Evolutionary conservation across 2,113 vertebrate species (phyloP).

Genomic region (Silurus meridionalis): DNA sequence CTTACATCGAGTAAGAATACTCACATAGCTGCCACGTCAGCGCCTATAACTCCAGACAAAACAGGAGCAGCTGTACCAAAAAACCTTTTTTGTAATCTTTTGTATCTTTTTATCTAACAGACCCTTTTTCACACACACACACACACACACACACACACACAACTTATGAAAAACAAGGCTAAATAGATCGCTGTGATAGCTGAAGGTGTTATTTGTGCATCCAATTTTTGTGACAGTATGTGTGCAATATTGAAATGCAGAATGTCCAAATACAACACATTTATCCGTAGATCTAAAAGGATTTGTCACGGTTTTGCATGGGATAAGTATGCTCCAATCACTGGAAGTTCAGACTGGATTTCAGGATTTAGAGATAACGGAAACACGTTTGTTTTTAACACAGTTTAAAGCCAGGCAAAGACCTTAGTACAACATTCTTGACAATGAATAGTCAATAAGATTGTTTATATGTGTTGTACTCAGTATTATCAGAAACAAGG

Average conservation of each 20-base stretch:
- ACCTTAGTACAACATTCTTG: background rate
- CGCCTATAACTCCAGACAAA: slow-evolving; percentile 42
- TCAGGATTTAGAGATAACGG: background rate
- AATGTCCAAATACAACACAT: slow-evolving; percentile 17
- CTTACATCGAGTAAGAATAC: slow-evolving; percentile 24
- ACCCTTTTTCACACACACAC: background rate
- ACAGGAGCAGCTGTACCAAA: background rate
- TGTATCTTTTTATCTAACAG: background rate
- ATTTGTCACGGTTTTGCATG: background rate
- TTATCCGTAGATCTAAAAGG: slow-evolving; percentile 11
- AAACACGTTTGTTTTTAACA: background rate
- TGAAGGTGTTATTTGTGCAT: background rate
- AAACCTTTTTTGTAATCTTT: background rate
- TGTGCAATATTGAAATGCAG: background rate
- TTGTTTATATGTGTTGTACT: background rate
- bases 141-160: background rate
- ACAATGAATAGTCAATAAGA: background rate
- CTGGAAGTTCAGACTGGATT: slow-evolving; percentile 20
- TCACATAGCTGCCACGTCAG: slow-evolving; percentile 64
- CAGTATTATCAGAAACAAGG: background rate
- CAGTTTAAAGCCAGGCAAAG: background rate
- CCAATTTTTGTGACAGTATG: background rate
- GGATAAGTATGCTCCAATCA: slow-evolving; percentile 26
- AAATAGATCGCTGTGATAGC: background rate
- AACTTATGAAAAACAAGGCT: background rate